Evolutionary conservation across 1,140 invertebrate species (phyloP), one percentile per base, ranked within the genome.

Genomic region (Anastrepha ludens): DNA sequence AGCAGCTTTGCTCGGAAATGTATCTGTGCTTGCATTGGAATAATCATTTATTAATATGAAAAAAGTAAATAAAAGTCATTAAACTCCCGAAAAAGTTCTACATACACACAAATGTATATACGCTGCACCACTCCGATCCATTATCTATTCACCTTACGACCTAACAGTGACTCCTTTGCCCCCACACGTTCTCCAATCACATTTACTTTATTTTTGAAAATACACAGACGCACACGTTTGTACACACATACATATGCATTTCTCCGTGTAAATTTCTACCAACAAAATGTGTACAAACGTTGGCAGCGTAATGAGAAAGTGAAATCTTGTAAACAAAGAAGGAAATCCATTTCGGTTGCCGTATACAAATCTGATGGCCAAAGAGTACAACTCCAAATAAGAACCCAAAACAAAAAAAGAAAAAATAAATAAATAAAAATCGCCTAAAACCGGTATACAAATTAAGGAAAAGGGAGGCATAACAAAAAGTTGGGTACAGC

Each of bases 341-440:
- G 55, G 55, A 47, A 74, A 47, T 67, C 64, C 64, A 67, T 29
- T 67, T 17, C 70, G 70, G 29, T 15, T 47, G 15, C 47, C n/a
- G 17, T 20, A n/a, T 20, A 67, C 2, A 13, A 55, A 64, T 39
- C n/a, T 39, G 85, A 47, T 39, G 86, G n/a, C 9, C 58, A 87
- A 55, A 87, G 62, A 47, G 15, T 55, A 87, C 3, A 70, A 87
- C 62, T 55, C 39, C 67, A 87, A 87, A 87, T 70, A 70, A 87
- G 86, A 70, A 87, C 50, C 47, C 7, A 8, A 55, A 81, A 81
- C 7, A 9, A 50, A 55, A 58, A 55, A 8, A 29, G 11, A 29
- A 81, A 47, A 55, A 29, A 81, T 29, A 81, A 81, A 58, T 67
- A 39, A 39, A 17, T 7, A 67, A 67, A 67, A 29, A 67, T 15